Evolutionary conservation across 2,797 vertebrate genomes (phyloP).

Genomic region (Chloroceryle inda): DNA sequence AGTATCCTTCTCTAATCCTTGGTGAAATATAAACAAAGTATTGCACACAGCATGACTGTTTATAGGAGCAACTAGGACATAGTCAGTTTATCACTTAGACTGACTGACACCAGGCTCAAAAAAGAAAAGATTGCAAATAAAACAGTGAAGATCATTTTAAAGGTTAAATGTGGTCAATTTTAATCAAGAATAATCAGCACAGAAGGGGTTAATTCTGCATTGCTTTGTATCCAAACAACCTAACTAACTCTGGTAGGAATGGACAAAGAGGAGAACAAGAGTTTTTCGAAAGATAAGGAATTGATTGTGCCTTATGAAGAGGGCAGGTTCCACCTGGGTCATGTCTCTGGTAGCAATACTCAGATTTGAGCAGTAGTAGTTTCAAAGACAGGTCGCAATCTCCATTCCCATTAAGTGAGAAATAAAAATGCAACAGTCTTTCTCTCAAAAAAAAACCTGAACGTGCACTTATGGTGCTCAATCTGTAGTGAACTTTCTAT

Average conservation of each 20-base stretch:
- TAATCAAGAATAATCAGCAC: background rate
- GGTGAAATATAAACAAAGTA: background rate
- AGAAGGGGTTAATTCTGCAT: background rate
- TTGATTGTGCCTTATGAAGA: background rate
- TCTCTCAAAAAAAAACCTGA: background rate
- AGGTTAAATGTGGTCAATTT: background rate
- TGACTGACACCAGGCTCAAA: background rate
- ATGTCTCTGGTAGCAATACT: background rate
- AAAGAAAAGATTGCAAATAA: background rate
- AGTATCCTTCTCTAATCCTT: background rate
- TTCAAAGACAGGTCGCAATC: background rate
- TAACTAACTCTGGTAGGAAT: background rate
- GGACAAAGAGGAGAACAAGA: background rate
- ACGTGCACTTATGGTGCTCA: fast-evolving
- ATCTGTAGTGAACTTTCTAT: background rate
- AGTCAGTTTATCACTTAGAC: background rate
- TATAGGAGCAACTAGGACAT: background rate
- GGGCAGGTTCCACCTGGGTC: background rate
- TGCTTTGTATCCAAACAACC: background rate
- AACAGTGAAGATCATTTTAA: background rate
- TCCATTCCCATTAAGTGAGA: background rate
- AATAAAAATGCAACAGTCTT: too few relatives aligned
- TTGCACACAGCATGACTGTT: background rate
- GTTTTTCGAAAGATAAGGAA: background rate
- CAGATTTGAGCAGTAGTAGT: background rate